Conservation (phyloP, 2,888 invertebrate genomes). For the Orchesellides sinensis region DNA sequence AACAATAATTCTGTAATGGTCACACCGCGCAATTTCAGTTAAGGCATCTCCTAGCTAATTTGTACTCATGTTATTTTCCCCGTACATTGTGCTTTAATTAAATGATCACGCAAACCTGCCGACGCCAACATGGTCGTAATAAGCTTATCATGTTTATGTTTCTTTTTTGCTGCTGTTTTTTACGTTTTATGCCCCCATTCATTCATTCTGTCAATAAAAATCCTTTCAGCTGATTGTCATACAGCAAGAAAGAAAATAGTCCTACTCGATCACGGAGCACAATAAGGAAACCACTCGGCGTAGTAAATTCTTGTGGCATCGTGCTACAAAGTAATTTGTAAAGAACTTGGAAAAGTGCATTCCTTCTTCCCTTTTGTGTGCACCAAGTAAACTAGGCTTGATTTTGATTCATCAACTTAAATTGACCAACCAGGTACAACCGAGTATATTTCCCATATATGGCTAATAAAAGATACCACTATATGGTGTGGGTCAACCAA, state of each 20-base stretch:
- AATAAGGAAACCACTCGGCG: neutral
- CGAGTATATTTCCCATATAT: constrained; percentile 34
- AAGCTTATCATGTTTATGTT: neutral
- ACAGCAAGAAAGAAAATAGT: constrained; percentile 6
- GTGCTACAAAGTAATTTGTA: constrained; percentile 11
- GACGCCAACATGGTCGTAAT: neutral
- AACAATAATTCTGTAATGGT: too few relatives aligned
- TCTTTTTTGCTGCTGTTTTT: neutral
- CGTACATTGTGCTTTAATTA: too few relatives aligned
- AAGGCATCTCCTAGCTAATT: too few relatives aligned
- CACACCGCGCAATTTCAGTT: too few relatives aligned
- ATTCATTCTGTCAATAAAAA: constrained; percentile 29
- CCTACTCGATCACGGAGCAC: neutral
- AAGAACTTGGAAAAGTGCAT: neutral
- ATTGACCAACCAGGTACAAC: constrained; percentile 14
- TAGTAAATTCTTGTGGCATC: neutral
- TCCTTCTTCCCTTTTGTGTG: constrained; percentile 13
- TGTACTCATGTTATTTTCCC: too few relatives aligned
- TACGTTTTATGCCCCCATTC: neutral
- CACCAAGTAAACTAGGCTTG: neutral
- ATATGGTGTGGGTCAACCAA: constrained; percentile 44
- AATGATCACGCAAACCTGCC: neutral
- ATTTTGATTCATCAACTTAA: constrained; percentile 13
- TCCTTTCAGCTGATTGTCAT: constrained; percentile 45
- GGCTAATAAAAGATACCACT: constrained; percentile 37